phyloP scores from a whole-genome alignment of 2,888 invertebrate species.

The Acanthococcus lagerstroemiae region DNA sequence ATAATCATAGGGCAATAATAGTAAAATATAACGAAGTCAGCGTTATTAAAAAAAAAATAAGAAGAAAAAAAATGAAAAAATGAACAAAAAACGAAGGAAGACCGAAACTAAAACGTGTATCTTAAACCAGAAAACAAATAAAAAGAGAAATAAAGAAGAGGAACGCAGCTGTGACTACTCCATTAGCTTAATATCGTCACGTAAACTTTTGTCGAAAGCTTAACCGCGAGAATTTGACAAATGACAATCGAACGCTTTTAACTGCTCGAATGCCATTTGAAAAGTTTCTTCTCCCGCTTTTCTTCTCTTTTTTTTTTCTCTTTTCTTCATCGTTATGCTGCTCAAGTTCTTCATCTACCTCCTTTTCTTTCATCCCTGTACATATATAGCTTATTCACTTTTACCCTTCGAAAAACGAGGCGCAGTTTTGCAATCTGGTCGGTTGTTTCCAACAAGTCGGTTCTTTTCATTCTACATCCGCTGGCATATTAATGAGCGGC shows the following conservation, averaged over 20 bases:
- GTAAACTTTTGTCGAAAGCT: conserved; percentile 30
- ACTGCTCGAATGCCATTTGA: conserved; percentile 27
- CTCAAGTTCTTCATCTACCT: conserved; percentile 24
- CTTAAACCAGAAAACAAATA: conserved; percentile 18
- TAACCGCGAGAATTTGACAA: conserved; percentile 31
- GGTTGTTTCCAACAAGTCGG: too few relatives aligned
- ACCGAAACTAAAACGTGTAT: neutral
- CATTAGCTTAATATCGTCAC: conserved; percentile 31
- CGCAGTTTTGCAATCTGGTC: too few relatives aligned
- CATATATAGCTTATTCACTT: too few relatives aligned
- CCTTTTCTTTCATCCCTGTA: too few relatives aligned
- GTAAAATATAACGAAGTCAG: neutral
- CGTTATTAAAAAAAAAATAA: neutral
- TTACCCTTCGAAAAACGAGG: too few relatives aligned
- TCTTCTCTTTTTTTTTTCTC: neutral
- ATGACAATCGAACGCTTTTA: conserved; percentile 31
- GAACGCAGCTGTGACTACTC: conserved; percentile 29
- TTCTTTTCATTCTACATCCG: too few relatives aligned
- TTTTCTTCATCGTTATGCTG: conserved; percentile 22
- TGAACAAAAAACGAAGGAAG: neutral
- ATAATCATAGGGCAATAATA: conserved; percentile 1
- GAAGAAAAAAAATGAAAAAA: neutral
- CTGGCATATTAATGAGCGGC: too few relatives aligned
- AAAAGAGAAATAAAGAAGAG: conserved; percentile 27
- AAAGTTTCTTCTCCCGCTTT: conserved; percentile 1